Percentiles rank a stretch among this genome's conserved stretches.
Conservation (phyloP, 2,797 vertebrate species). For the Aselliscus stoliczkanus region DNA sequence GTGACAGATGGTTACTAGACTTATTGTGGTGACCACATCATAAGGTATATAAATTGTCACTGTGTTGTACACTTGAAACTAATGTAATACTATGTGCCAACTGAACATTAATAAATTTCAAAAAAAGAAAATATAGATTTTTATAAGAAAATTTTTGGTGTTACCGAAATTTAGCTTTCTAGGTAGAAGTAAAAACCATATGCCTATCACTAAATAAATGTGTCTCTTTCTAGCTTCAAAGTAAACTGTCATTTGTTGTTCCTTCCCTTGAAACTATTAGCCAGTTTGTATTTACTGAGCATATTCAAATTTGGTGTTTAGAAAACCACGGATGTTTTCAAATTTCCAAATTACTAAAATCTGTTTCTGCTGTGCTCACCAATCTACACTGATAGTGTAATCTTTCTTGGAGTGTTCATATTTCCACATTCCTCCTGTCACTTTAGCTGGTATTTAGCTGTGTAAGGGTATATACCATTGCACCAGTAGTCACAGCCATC, state of each 20-base stretch:
- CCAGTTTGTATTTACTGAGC: not conserved
- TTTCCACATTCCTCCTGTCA: not conserved
- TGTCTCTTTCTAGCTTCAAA: not conserved
- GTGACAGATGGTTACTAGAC: not conserved
- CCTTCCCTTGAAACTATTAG: not conserved
- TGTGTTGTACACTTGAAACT: not conserved
- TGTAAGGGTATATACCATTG: not conserved
- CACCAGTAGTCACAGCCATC: not conserved
- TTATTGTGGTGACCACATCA: not conserved
- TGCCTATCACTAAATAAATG: not conserved
- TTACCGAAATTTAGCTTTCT: not conserved
- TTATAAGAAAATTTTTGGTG: not conserved
- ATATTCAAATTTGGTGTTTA: not conserved
- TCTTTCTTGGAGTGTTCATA: not conserved
- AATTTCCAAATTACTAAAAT: not conserved
- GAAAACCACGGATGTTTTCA: not conserved
- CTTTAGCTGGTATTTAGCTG: not conserved
- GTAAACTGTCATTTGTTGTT: not conserved
- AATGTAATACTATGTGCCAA: not conserved
- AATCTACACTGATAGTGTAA: not conserved
- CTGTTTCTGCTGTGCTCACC: not conserved
- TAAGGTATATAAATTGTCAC: not conserved
- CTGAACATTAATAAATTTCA: not conserved
- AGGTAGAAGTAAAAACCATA: not conserved
- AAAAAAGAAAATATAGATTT: not conserved